Base-by-base conservation (phyloP, 2,113 vertebrate genomes). In the Pimephales promelas region DNA sequence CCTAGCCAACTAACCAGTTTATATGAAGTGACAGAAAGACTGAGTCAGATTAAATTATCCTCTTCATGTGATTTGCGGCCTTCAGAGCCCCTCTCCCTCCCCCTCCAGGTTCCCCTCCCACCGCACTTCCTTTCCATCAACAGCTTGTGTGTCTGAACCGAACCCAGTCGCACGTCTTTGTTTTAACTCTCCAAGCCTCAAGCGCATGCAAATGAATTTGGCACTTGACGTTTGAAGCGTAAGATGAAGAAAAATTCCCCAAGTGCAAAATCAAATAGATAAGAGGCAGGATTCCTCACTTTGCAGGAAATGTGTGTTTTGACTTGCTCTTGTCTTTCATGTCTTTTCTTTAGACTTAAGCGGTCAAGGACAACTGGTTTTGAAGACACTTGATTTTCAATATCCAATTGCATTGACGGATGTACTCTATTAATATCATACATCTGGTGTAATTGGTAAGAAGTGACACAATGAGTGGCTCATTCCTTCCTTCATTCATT, bases 221-320 rank as follows among this genome's bases (percentile, higher is more conserved):
- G 87, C 91, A 89, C 89, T 92, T 92, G 90, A 92, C 94, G 91
- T 97, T 95, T 95, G 94, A 96, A 96, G 90, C 90, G 88, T 90
- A 90, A 94, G 91, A 95, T 94, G 92, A 95, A 94, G 92, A 92
- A 93, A 94, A 94, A 95, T 90, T 92, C 93, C 93, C 92, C 90
- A 94, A 95, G 92, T 95, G 88, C 89, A 92, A 95, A 95, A 95
- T 95, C 93, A 94, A 95, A 95, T 90, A 94, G 91, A 94, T 94
- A 95, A 94, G 88, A 95, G 85, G 85, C 92, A 94, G 84, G 81
- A 90, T 92, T 90, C 83, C 92, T 93, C 90, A 88, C 82, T 94
- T 93, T 94, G 91, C 92, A 88, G 91, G 90, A 91, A 95, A 93
- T 91, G 90, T 92, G 90, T 88, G 89, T 93, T 91, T 94, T 94